phyloP scores from a whole-genome alignment of 2,797 vertebrate species.

The Pantherophis alleghaniensis region DNA sequence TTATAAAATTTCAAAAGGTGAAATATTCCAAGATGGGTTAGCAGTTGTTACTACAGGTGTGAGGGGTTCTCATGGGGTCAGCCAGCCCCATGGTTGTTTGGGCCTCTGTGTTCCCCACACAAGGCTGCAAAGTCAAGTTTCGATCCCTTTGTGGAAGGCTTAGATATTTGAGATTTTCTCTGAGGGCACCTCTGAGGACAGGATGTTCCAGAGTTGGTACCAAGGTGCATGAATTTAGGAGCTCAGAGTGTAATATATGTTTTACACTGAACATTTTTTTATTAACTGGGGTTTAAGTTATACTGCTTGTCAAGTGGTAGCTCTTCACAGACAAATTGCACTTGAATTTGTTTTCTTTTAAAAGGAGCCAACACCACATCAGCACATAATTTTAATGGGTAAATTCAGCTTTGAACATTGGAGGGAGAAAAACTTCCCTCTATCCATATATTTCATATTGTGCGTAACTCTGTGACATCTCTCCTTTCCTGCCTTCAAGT shows the following conservation, averaged over 20 bases:
- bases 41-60: background rate
- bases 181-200: no score
- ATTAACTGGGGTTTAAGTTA: background rate
- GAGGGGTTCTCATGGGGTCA: background rate
- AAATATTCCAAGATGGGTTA: background rate
- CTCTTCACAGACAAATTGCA: background rate
- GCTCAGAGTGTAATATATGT: background rate
- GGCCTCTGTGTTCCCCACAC: background rate
- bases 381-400: background rate
- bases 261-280: background rate
- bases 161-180: background rate
- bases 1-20: no score
- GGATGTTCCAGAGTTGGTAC: background rate
- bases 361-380: background rate
- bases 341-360: background rate
- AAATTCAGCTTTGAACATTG: background rate
- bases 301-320: background rate
- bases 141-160: background rate
- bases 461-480: background rate
- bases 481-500: background rate
- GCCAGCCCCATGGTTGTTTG: background rate
- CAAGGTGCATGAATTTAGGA: background rate
- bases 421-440: background rate
- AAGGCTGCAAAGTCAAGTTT: background rate
- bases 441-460: background rate